Conservation (phyloP, 2,888 invertebrate genomes). For the Cancer borealis region DNA sequence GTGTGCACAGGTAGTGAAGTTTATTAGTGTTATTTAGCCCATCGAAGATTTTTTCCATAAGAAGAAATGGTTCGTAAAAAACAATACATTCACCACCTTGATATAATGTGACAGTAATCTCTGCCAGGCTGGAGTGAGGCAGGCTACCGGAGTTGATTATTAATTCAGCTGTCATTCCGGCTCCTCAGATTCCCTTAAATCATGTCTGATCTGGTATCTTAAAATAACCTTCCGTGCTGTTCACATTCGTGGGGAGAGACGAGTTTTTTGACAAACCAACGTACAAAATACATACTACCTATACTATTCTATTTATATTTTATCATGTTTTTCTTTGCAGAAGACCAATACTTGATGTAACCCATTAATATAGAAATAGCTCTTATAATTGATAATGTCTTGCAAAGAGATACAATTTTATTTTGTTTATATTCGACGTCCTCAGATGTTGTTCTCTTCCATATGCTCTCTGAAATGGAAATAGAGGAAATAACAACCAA, state of each 20-base stretch:
- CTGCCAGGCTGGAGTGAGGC: background rate
- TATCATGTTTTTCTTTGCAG: too few species aligned
- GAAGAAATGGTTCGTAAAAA: background rate
- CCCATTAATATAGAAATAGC: too few species aligned
- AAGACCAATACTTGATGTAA: too few species aligned
- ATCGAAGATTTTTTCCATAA: too few species aligned
- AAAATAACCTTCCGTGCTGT: background rate
- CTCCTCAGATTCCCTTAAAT: background rate
- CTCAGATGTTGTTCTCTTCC: too few species aligned
- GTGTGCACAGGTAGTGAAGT: background rate
- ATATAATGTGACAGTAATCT: background rate
- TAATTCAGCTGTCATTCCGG: background rate
- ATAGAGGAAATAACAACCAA: too few species aligned
- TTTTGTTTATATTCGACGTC: too few species aligned
- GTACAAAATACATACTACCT: background rate
- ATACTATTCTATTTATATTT: background rate
- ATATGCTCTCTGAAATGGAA: too few species aligned
- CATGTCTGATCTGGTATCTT: background rate
- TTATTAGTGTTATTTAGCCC: background rate
- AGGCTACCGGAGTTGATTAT: background rate
- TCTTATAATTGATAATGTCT: too few species aligned
- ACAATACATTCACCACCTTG: background rate
- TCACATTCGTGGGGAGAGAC: background rate
- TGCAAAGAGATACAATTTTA: too few species aligned
- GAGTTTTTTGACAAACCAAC: too few species aligned